phyloP scores from a whole-genome alignment of 2,888 invertebrate genomes.

The Villa cingulata region DNA sequence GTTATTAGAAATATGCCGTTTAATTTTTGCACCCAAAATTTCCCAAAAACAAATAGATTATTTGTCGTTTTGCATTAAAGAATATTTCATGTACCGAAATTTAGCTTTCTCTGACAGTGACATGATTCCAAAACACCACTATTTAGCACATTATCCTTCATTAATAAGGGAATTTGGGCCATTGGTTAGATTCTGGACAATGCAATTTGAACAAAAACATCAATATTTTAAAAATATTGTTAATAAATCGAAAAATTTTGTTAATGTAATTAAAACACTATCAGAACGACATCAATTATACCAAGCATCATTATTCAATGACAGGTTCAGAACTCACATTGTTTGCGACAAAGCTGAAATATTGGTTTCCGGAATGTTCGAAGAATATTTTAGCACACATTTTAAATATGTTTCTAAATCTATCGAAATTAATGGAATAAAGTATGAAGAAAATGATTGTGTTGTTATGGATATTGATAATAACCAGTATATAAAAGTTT shows the following conservation, averaged over 20 bases:
- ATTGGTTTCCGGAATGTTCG: neutral
- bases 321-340: neutral
- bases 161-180: neutral
- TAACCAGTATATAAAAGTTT: neutral
- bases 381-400: neutral
- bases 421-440: neutral
- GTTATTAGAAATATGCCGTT: neutral
- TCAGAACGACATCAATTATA: neutral
- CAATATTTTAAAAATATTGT: neutral
- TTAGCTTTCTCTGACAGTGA: neutral
- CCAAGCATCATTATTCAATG: neutral
- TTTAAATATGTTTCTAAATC: neutral
- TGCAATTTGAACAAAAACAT: conserved; percentile 1
- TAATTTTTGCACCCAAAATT: neutral
- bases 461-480: neutral
- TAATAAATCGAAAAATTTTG: neutral
- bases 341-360: neutral
- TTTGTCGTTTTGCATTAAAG: neutral
- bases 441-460: neutral
- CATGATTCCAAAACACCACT: neutral
- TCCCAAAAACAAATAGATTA: neutral
- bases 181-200: neutral
- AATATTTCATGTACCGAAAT: neutral
- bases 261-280: neutral
- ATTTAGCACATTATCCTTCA: neutral